Conservation (phyloP, 2,797 vertebrate species). For the Enteromius paludinosus region DNA sequence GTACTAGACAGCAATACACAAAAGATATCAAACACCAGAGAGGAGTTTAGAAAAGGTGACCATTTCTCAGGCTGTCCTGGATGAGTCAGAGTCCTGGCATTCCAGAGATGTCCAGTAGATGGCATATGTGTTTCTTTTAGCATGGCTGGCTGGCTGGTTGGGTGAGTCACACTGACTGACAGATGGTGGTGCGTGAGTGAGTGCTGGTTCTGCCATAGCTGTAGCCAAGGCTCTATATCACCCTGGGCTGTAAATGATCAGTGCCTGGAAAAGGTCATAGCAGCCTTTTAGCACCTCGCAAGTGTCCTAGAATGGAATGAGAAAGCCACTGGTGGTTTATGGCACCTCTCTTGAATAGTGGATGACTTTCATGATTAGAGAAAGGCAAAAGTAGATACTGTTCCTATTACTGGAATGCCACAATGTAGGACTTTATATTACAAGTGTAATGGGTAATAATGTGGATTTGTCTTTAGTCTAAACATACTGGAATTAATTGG, state of each 20-base stretch:
- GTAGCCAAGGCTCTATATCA: conserved; percentile 51
- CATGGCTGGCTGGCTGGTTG: conserved; percentile 29
- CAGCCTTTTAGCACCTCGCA: conserved; percentile 62
- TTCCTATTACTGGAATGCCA: not conserved
- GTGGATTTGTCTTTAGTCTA: not conserved
- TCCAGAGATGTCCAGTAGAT: conserved; percentile 69
- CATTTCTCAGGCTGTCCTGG: conserved; percentile 14
- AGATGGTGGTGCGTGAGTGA: conserved; percentile 48
- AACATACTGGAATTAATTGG: not conserved
- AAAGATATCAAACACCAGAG: not conserved
- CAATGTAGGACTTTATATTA: not conserved
- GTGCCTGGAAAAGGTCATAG: conserved; percentile 70
- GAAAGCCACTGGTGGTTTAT: conserved; percentile 60
- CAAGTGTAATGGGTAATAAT: not conserved
- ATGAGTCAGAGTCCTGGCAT: conserved; percentile 47
- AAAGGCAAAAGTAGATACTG: conserved; percentile 7
- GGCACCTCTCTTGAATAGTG: conserved; percentile 38
- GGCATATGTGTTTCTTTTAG: conserved; percentile 68
- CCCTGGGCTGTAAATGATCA: conserved; percentile 67
- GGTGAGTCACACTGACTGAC: conserved; percentile 56
- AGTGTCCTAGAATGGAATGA: conserved; percentile 67
- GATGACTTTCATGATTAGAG: conserved; percentile 38
- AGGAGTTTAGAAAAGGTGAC: not conserved
- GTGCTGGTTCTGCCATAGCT: conserved; percentile 53
- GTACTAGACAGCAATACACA: not conserved